A percentile compares a stretch with the other conserved stretches of the same genome.
Evolutionary conservation across 92 coral and sea anemone genomes (phyloP).

Genomic region (Heliopora coerulea): DNA sequence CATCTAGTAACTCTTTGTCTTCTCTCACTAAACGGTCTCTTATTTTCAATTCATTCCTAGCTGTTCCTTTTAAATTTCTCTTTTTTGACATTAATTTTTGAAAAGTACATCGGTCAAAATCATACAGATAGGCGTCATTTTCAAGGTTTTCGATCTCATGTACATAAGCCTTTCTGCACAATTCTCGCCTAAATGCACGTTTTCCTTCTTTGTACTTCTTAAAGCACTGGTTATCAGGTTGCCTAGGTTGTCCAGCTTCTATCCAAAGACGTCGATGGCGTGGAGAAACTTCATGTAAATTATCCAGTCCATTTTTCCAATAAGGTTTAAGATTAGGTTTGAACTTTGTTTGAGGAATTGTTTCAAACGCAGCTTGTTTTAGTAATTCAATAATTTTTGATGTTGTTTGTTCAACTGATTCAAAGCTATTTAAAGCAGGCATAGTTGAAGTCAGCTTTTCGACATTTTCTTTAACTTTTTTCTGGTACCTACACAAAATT

Average conservation of each 20-base stretch:
- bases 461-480: background rate
- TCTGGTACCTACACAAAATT: background rate
- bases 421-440: background rate
- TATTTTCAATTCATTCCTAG: background rate
- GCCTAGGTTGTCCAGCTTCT: background rate
- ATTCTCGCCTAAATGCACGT: background rate
- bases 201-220: conserved; percentile 11
- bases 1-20: background rate
- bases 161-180: background rate
- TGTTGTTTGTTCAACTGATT: background rate
- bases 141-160: background rate
- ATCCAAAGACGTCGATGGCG: conserved; percentile 4
- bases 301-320: background rate
- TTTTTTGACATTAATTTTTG: conserved; percentile 1
- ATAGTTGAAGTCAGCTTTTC: background rate
- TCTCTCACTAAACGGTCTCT: background rate
- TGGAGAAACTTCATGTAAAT: background rate
- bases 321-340: background rate
- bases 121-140: background rate
- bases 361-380: background rate
- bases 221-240: background rate
- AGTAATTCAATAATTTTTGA: background rate
- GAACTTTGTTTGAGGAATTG: background rate
- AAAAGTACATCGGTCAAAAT: conserved; percentile 8
- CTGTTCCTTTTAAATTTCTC: background rate